These are phyloP conservation scores for Atractosteus spatula DNA, from an alignment of 2,113 vertebrate species.

Conservation along the genomic window DNA sequence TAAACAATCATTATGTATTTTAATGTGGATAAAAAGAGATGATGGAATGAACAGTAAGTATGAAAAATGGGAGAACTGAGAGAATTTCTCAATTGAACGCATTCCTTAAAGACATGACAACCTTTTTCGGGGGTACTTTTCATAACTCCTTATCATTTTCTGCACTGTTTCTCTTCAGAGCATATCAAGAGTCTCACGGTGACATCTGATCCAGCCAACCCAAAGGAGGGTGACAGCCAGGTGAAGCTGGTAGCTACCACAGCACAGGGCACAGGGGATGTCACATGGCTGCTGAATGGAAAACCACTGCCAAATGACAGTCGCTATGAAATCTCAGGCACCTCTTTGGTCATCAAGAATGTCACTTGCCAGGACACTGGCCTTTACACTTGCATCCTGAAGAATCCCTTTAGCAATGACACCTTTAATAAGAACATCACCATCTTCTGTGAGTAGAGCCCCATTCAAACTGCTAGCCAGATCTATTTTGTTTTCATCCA, in stretches of 20 bases:
- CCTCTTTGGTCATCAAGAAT: constrained; percentile 40
- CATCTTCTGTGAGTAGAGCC: constrained; percentile 52
- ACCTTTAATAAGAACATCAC: constrained; percentile 26
- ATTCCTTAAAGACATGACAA: too few relatives aligned
- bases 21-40: too few relatives aligned
- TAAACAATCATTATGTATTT: too few relatives aligned
- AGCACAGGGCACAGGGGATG: constrained; percentile 34
- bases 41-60: too few relatives aligned
- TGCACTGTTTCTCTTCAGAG: too few relatives aligned
- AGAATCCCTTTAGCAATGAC: constrained; percentile 54
- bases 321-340: constrained; percentile 33
- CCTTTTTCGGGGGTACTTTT: too few relatives aligned
- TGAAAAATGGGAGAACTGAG: too few relatives aligned
- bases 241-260: constrained; percentile 47
- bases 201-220: neutral
- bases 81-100: too few relatives aligned
- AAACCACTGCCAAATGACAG: constrained; percentile 27
- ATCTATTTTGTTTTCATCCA: neutral
- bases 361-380: constrained; percentile 48
- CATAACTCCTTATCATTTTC: too few relatives aligned
- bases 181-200: constrained; percentile 38
- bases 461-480: neutral
- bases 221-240: constrained; percentile 37
- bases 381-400: constrained; percentile 43
- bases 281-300: constrained; percentile 49